Conservation (phyloP, 2,888 invertebrate species). For the Philonicus albiceps region DNA sequence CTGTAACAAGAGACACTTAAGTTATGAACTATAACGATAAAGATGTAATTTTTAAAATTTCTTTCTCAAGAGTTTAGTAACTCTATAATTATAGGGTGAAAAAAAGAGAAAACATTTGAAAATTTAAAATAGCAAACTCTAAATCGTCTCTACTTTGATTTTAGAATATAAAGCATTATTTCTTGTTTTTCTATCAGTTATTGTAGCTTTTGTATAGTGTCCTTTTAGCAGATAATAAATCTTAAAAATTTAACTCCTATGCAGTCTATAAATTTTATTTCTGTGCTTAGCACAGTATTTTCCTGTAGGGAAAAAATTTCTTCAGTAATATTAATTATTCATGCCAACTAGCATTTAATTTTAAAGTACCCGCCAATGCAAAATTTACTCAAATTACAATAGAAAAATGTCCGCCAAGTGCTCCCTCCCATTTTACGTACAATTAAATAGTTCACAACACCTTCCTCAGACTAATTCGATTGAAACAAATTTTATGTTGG, state of each 20-base stretch:
- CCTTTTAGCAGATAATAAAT: background rate
- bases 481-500: background rate
- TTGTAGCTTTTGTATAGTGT: background rate
- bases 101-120: background rate
- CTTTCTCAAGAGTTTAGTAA: background rate
- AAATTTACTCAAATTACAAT: background rate
- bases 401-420: background rate
- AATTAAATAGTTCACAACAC: background rate
- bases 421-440: background rate
- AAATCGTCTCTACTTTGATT: background rate
- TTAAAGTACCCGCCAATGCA: background rate
- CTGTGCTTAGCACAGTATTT: background rate
- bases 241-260: background rate
- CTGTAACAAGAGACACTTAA: background rate
- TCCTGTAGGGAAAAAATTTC: background rate
- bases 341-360: background rate
- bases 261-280: background rate
- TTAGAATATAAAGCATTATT: background rate
- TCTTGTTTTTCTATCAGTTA: background rate
- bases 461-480: background rate
- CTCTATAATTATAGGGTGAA: background rate
- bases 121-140: background rate
- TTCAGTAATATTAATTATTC: background rate
- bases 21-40: background rate
- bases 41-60: background rate